Percentiles rank a stretch among this genome's conserved stretches.
Conservation (phyloP, 1,140 invertebrate genomes). For the Homarus americanus region DNA sequence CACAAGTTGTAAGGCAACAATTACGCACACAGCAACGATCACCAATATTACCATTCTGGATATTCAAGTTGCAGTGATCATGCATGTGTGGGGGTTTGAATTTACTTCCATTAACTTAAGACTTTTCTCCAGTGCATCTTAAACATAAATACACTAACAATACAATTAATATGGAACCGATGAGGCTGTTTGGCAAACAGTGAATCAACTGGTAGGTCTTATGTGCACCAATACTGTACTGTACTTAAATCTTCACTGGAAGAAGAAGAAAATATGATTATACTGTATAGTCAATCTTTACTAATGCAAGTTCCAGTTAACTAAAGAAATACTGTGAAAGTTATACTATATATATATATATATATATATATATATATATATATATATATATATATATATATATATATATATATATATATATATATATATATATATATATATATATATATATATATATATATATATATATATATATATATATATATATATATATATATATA, state of each 20-base stretch:
- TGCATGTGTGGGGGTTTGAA: conserved; percentile 46
- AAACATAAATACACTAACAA: conserved; percentile 46
- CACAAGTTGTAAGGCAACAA: conserved; percentile 55
- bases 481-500: too few species aligned
- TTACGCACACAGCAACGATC: conserved; percentile 42
- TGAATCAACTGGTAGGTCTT: conserved; percentile 53
- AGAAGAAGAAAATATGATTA: background rate
- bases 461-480: too few species aligned
- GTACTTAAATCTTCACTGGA: background rate
- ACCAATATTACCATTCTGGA: conserved; percentile 39
- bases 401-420: conserved; percentile 22
- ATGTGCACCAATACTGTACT: background rate
- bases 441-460: background rate
- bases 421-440: conserved; percentile 18
- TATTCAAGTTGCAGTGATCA: conserved; percentile 50
- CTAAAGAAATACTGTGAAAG: background rate
- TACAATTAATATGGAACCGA: conserved; percentile 19
- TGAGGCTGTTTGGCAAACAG: background rate
- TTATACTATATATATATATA: background rate
- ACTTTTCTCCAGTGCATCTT: conserved; percentile 51
- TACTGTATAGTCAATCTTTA: background rate
- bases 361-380: conserved; percentile 7
- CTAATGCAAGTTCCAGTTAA: background rate
- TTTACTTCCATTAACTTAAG: conserved; percentile 37
- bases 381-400: conserved; percentile 24